These are phyloP conservation scores for Acanthosepion esculentum DNA, from an alignment of 2,888 invertebrate species.

Conservation along the genomic window DNA sequence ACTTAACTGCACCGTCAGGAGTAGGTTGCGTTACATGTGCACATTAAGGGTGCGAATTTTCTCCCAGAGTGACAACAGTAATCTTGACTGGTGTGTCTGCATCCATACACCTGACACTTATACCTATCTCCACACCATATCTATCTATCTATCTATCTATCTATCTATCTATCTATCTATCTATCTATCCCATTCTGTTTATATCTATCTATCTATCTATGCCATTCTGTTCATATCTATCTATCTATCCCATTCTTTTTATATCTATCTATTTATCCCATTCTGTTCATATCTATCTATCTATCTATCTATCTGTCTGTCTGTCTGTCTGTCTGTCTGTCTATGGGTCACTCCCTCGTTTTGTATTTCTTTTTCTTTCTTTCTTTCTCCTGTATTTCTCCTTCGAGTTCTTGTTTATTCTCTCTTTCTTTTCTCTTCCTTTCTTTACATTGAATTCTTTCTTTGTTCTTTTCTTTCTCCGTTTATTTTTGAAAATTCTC, in stretches of 20 bases:
- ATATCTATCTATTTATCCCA: background rate
- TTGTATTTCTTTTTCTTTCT: background rate
- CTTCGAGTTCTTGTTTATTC: no score
- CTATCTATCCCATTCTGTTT: no score
- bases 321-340: background rate
- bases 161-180: background rate
- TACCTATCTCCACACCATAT: background rate
- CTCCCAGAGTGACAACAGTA: background rate
- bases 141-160: background rate
- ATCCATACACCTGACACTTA: background rate
- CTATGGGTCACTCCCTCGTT: background rate
- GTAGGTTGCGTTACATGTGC: background rate
- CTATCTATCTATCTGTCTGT: background rate
- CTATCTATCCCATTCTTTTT: no score
- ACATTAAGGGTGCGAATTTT: constrained; percentile 33
- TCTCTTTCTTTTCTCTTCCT: background rate
- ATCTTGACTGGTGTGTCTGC: background rate
- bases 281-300: no score
- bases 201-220: background rate
- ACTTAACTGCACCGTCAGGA: background rate
- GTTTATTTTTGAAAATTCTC: background rate
- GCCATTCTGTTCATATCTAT: no score
- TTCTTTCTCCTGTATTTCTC: background rate
- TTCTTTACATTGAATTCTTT: background rate
- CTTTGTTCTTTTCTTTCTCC: background rate